A percentile compares a stretch with the other conserved stretches of the same genome.
phyloP scores from a whole-genome alignment of 92 coral and sea anemone genomes.

The Nematostella vectensis region DNA sequence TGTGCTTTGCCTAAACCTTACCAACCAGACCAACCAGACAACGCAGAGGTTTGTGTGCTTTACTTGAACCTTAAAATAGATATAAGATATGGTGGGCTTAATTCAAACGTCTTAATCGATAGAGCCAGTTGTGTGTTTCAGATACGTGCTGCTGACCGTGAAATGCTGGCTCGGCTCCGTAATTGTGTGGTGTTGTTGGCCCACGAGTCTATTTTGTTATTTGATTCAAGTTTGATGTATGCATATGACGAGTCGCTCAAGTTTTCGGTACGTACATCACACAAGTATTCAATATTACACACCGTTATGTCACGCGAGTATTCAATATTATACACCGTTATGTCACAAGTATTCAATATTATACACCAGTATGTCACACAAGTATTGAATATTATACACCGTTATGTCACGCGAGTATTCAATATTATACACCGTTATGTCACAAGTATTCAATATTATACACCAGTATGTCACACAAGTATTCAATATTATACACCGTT shows the following conservation, averaged over 20 bases:
- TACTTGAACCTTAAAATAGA: too few species aligned
- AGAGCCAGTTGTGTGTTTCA: too few species aligned
- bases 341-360: too few species aligned
- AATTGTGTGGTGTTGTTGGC: constrained; percentile 83
- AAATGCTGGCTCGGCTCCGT: constrained; percentile 77
- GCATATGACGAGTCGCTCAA: constrained; percentile 78
- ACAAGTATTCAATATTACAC: not conserved
- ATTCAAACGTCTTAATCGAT: too few species aligned
- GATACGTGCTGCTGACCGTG: constrained; percentile 71
- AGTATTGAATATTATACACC: not conserved
- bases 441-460: too few species aligned
- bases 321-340: too few species aligned
- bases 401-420: not conserved
- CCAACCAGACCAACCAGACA: too few species aligned
- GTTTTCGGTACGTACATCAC: constrained; percentile 46
- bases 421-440: too few species aligned
- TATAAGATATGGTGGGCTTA: too few species aligned
- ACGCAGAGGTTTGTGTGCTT: too few species aligned
- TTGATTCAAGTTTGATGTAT: constrained; percentile 74
- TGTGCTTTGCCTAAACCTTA: too few species aligned
- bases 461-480: constrained; percentile 4
- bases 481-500: not conserved
- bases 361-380: constrained; percentile 3
- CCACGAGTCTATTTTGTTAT: constrained; percentile 66
- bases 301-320: not conserved